Evolutionary conservation across 2,888 invertebrate species (phyloP).

Genomic region (Eupeodes luniger): DNA sequence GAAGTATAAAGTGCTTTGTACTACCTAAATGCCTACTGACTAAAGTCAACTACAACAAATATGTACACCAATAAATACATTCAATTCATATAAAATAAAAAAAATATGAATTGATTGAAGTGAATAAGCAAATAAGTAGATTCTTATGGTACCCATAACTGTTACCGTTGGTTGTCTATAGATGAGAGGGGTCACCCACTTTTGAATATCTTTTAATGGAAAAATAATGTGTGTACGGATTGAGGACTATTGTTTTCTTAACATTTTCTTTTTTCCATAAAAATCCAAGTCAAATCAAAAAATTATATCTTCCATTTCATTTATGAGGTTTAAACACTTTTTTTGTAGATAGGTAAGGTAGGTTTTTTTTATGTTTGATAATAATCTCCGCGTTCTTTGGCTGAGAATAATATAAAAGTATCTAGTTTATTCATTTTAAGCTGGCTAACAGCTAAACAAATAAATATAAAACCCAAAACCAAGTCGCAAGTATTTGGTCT

Average conservation of each 20-base stretch:
- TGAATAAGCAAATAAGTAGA: conserved; percentile 66
- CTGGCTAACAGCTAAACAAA: not conserved
- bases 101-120: conserved; percentile 42
- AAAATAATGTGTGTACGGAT: conserved; percentile 6
- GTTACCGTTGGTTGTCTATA: conserved; percentile 7
- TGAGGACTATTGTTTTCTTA: conserved; percentile 1
- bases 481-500: not conserved
- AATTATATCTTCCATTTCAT: not conserved
- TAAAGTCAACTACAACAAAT: not conserved
- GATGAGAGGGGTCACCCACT: not conserved
- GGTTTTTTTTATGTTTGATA: not conserved
- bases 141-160: conserved; percentile 47
- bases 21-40: not conserved
- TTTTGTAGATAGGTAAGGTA: not conserved
- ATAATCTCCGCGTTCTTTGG: not conserved
- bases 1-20: not conserved
- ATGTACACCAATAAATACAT: not conserved
- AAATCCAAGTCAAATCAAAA: not conserved
- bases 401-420: too few relatives aligned
- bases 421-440: not conserved
- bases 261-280: not conserved
- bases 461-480: not conserved
- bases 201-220: conserved; percentile 11
- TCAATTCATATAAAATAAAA: not conserved
- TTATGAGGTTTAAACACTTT: not conserved